phyloP scores from a whole-genome alignment of 2,113 vertebrate species.

The Steatornis caripensis region DNA sequence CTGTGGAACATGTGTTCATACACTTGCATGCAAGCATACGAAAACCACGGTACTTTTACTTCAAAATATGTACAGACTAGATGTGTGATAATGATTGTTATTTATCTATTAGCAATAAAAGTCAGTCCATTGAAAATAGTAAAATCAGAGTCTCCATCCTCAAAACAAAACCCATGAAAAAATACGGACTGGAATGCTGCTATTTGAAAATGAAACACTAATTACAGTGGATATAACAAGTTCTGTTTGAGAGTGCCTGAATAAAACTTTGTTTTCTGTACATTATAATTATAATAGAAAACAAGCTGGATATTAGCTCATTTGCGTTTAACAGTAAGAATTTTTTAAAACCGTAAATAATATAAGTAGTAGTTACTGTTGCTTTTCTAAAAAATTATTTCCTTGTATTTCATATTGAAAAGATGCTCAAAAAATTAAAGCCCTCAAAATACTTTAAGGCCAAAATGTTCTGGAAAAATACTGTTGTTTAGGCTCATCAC shows the following conservation, averaged over 20 bases:
- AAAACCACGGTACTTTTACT: neutral
- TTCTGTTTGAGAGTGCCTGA: neutral
- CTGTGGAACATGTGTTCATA: neutral
- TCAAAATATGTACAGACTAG: too few species aligned
- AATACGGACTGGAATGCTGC: neutral
- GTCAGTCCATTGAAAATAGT: neutral
- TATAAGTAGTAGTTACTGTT: neutral
- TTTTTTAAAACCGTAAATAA: neutral
- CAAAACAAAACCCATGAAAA: neutral
- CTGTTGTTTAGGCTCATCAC: neutral
- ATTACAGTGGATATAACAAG: neutral
- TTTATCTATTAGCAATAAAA: neutral
- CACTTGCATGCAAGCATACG: neutral
- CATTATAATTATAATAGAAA: neutral
- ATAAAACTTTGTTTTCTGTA: neutral
- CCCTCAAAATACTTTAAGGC: neutral
- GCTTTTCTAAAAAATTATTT: neutral
- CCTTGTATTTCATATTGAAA: neutral
- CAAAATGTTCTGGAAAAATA: neutral
- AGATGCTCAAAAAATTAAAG: neutral
- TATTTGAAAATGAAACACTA: neutral
- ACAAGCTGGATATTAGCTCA: neutral
- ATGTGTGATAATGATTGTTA: neutral
- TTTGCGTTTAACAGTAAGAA: neutral
- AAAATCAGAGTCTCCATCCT: neutral